These are phyloP conservation scores for Zele albiditarsus DNA, from an alignment of 2,888 invertebrate genomes.

Conservation along the genomic window DNA sequence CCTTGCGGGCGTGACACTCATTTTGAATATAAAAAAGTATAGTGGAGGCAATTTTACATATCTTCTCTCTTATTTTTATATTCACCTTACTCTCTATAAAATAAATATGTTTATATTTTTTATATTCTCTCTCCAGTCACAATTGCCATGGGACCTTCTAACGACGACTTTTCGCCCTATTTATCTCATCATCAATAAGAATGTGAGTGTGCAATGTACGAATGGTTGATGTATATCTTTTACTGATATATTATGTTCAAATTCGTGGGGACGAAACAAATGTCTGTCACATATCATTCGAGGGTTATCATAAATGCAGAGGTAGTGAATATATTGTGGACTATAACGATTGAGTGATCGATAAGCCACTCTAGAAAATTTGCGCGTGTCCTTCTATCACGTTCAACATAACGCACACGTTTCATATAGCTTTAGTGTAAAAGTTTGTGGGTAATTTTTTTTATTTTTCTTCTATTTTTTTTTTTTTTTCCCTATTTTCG, in stretches of 20 bases:
- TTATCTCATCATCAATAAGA: constrained; percentile 56
- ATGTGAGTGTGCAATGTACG: constrained; percentile 38
- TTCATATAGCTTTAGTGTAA: background rate
- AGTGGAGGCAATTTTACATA: constrained; percentile 11
- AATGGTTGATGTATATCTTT: background rate
- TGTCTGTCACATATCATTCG: constrained; percentile 68
- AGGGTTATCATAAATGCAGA: constrained; percentile 58
- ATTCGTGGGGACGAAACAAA: constrained; percentile 67
- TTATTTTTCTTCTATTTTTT: background rate
- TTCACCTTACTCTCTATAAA: constrained; percentile 2
- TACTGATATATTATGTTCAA: constrained; percentile 57
- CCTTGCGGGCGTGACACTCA: constrained; percentile 28
- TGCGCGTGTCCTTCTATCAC: background rate
- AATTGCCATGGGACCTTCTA: constrained; percentile 31
- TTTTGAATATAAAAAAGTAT: constrained; percentile 30
- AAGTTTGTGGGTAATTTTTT: background rate
- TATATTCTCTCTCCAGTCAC: background rate
- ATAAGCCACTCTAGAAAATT: constrained; percentile 46
- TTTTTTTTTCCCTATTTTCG: background rate
- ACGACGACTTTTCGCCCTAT: constrained; percentile 59
- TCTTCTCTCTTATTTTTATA: background rate
- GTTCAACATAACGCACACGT: constrained; percentile 11
- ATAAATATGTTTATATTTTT: background rate
- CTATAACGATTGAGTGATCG: constrained; percentile 62
- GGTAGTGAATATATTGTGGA: constrained; percentile 55